phyloP scores from a whole-genome alignment of 2,113 vertebrate genomes.

The Pituophis catenifer region DNA sequence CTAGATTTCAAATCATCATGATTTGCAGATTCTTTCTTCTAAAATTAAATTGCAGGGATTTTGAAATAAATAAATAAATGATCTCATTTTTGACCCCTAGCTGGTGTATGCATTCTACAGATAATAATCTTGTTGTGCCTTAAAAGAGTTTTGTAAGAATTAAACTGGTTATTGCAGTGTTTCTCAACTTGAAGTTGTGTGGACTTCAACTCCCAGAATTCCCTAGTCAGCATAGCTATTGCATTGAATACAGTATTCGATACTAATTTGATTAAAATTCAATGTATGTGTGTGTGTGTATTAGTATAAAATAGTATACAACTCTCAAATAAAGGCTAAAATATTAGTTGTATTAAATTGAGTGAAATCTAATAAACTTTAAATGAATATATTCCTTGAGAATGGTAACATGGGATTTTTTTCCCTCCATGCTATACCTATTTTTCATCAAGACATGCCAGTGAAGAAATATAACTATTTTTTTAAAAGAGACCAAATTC shows the following conservation, averaged over 20 bases:
- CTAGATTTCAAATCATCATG: not conserved
- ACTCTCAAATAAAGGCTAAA: not conserved
- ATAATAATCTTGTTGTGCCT: not conserved
- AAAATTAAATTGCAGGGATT: not conserved
- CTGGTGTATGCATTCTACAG: not conserved
- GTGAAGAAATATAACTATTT: slow-evolving; percentile 26
- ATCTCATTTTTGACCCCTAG: not conserved
- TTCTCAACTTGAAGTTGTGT: not conserved
- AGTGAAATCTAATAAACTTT: slow-evolving; percentile 20
- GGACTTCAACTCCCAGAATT: not conserved
- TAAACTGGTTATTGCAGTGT: not conserved
- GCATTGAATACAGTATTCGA: not conserved
- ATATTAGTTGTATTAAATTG: slow-evolving; percentile 32
- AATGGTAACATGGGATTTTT: slow-evolving; percentile 21
- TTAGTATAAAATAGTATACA: not conserved
- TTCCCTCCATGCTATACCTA: slow-evolving; percentile 12
- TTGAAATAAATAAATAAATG: not conserved
- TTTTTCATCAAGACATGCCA: slow-evolving; percentile 40
- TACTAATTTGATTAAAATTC: not conserved
- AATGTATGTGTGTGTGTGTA: not conserved
- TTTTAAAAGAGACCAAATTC: slow-evolving; percentile 24
- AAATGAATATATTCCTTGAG: slow-evolving; percentile 31
- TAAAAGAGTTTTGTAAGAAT: not conserved
- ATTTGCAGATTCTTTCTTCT: not conserved
- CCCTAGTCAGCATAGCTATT: not conserved